Conservation (phyloP, 2,113 vertebrate genomes). For the Electrona antarctica region DNA sequence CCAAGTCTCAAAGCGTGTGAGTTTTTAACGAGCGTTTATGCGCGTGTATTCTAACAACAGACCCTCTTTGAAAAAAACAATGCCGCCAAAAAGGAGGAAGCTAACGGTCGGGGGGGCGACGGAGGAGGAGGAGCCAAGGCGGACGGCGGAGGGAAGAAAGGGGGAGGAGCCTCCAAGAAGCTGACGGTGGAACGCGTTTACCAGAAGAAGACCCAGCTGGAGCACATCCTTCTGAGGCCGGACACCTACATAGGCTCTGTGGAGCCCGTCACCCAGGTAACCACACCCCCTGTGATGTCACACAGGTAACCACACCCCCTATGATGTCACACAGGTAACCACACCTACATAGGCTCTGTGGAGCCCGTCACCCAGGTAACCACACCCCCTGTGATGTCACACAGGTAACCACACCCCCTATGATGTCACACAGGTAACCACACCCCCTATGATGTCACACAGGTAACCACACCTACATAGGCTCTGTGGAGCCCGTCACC, state of each 20-base stretch:
- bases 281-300: background rate
- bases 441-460: slow-evolving; percentile 86
- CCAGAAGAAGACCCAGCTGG: slow-evolving; percentile 98
- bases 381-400: background rate
- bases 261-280: slow-evolving; percentile 93
- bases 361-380: slow-evolving; percentile 93
- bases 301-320: too few species aligned
- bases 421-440: slow-evolving; percentile 45
- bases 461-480: slow-evolving; percentile 88
- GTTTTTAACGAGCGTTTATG: slow-evolving; percentile 14
- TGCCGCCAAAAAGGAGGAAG: slow-evolving; percentile 87
- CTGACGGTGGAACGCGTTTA: slow-evolving; percentile 97
- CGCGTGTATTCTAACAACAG: slow-evolving; percentile 62
- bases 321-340: background rate
- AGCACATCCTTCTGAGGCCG: slow-evolving; percentile 97
- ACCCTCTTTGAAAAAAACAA: slow-evolving; percentile 90
- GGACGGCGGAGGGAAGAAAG: slow-evolving; percentile 75
- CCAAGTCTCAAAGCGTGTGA: too few species aligned
- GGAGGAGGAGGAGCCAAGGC: slow-evolving; percentile 54
- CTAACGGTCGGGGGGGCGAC: slow-evolving; percentile 79
- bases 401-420: too few species aligned
- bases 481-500: slow-evolving; percentile 82
- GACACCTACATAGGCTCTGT: slow-evolving; percentile 97
- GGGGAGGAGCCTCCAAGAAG: slow-evolving; percentile 87
- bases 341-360: slow-evolving; percentile 95